Percentiles rank a stretch among this genome's conserved stretches.
phyloP scores from a whole-genome alignment of 1,140 invertebrate genomes.

The Macrotrachela quadricornifera region DNA sequence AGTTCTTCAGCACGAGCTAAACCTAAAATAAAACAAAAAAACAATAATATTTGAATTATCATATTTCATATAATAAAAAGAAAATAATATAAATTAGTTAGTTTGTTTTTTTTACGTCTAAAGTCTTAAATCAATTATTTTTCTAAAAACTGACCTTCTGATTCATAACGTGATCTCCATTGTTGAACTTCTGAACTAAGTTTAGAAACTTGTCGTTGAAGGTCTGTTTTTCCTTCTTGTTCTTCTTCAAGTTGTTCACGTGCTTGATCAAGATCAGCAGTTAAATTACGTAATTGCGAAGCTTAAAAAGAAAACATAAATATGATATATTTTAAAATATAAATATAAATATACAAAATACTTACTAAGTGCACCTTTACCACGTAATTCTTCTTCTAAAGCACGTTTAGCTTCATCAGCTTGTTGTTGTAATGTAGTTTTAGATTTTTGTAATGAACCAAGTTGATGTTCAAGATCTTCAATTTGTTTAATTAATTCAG shows the following conservation, averaged over 20 bases:
- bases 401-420: conserved; percentile 16
- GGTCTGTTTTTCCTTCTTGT: conserved; percentile 41
- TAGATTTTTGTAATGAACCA: neutral
- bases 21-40: neutral
- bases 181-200: conserved; percentile 62
- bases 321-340: no score
- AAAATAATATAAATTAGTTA: no score
- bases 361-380: neutral
- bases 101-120: no score
- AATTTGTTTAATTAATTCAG: conserved; percentile 5
- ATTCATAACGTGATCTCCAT: conserved; percentile 18
- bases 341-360: no score
- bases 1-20: conserved; percentile 85
- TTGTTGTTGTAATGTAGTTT: conserved; percentile 1
- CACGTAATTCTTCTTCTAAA: conserved; percentile 21
- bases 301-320: neutral
- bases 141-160: neutral
- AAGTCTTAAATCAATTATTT: no score
- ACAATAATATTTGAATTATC: no score
- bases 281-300: conserved; percentile 49
- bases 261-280: conserved; percentile 87
- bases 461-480: conserved; percentile 7
- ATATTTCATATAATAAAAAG: no score
- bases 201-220: conserved; percentile 85
- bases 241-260: conserved; percentile 85